Evolutionary conservation across 2,888 invertebrate genomes (phyloP).

Genomic region (Trissolcus japonicus): DNA sequence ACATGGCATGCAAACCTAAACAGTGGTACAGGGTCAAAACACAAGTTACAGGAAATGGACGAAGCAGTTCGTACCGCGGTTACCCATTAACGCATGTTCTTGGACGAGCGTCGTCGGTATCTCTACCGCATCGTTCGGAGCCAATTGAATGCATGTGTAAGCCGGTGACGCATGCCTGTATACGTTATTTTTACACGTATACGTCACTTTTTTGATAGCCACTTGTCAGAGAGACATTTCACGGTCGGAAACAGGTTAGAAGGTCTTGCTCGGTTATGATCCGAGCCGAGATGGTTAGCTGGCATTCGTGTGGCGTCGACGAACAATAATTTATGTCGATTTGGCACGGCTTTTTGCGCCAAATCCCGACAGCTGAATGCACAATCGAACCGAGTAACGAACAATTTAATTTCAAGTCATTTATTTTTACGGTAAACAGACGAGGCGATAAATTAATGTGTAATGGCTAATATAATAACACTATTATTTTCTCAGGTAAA

Average conservation of each 20-base stretch:
- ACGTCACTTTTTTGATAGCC: conserved; percentile 42
- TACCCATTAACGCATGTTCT: conserved; percentile 71
- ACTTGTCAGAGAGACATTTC: conserved; percentile 46
- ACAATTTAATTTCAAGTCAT: conserved; percentile 32
- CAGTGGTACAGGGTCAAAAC: conserved; percentile 68
- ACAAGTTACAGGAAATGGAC: conserved; percentile 65
- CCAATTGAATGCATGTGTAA: conserved; percentile 69
- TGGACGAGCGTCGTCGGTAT: conserved; percentile 64
- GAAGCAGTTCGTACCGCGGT: conserved; percentile 68
- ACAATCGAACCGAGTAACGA: conserved; percentile 27
- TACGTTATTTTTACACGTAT: conserved; percentile 53
- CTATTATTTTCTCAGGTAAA: conserved; percentile 27
- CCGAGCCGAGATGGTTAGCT: conserved; percentile 9
- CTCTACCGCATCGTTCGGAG: conserved; percentile 68
- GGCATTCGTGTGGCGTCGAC: conserved; percentile 25
- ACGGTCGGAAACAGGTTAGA: conserved; percentile 44
- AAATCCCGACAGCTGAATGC: conserved; percentile 40
- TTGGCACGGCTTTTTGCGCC: conserved; percentile 42
- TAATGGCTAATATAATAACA: conserved; percentile 31
- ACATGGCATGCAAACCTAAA: conserved; percentile 30
- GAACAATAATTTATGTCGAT: conserved; percentile 50
- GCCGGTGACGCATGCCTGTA: conserved; percentile 63
- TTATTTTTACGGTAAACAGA: conserved; percentile 39
- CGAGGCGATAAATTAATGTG: conserved; percentile 21
- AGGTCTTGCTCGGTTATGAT: conserved; percentile 47